Evolutionary conservation across 2,888 invertebrate species (phyloP).

Genomic region (Hofmannophila pseudospretella): DNA sequence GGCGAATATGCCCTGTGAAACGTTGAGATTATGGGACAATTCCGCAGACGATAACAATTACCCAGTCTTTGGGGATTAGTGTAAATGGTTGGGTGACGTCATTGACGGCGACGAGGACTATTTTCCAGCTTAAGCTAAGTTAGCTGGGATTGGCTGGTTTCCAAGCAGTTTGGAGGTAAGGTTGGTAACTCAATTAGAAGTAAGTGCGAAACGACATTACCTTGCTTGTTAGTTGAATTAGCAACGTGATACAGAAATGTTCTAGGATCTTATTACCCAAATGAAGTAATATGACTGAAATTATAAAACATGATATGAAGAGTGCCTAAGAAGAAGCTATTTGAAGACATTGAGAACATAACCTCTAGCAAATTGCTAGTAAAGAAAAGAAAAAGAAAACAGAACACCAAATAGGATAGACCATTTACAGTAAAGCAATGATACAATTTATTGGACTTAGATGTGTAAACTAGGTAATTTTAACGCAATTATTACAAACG

Average conservation of each 20-base stretch:
- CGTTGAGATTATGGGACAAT: slow-evolving; percentile 24
- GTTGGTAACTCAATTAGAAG: not conserved
- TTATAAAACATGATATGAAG: no score
- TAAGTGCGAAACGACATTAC: not conserved
- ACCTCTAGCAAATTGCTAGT: no score
- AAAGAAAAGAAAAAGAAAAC: no score
- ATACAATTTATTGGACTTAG: no score
- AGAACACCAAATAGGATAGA: no score
- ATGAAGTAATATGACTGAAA: no score
- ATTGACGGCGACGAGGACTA: slow-evolving; percentile 12
- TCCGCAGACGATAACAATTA: slow-evolving; percentile 42
- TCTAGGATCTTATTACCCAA: no score
- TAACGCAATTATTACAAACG: no score
- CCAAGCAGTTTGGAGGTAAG: slow-evolving; percentile 1
- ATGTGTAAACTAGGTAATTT: no score
- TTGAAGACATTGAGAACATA: no score
- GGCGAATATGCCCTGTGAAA: slow-evolving; percentile 15
- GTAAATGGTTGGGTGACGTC: slow-evolving; percentile 30
- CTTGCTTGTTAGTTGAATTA: not conserved
- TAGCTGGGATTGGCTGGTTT: not conserved
- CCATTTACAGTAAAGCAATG: no score
- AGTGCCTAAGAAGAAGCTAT: no score
- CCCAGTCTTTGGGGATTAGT: slow-evolving; percentile 29
- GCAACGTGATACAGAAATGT: slow-evolving; percentile 1
- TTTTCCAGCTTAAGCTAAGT: not conserved